Percentiles rank a stretch among this genome's conserved stretches.
phyloP scores from a whole-genome alignment of 2,113 vertebrate genomes.

The Aldabrachelys gigantea region DNA sequence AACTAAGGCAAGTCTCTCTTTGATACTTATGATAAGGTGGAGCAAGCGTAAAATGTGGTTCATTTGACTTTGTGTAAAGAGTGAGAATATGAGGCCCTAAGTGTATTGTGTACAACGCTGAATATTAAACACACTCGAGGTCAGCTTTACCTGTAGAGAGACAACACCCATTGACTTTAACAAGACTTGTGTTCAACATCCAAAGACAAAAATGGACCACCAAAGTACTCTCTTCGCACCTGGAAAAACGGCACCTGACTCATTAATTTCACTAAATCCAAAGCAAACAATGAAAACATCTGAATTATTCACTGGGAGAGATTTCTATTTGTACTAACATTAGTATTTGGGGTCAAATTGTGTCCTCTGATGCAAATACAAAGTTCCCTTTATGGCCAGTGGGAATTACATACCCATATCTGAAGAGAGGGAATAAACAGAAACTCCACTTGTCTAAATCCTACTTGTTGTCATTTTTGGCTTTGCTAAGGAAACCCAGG shows the following conservation, averaged over 20 bases:
- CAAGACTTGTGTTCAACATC: fast-evolving
- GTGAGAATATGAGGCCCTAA: not conserved
- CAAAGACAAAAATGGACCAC: not conserved
- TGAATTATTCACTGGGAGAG: not conserved
- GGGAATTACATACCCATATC: not conserved
- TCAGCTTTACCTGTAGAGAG: not conserved
- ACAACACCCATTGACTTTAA: not conserved
- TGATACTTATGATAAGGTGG: not conserved
- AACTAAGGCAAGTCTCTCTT: not conserved
- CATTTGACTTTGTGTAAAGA: not conserved
- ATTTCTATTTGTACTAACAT: not conserved
- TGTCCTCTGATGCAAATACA: not conserved
- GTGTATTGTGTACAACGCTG: not conserved
- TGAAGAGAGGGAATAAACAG: not conserved
- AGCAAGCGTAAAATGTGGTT: not conserved
- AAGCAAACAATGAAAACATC: not conserved
- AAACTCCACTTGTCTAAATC: not conserved
- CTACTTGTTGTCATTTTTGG: not conserved
- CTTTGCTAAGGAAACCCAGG: not conserved
- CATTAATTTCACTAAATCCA: not conserved
- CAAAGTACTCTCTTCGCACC: not conserved
- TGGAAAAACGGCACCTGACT: not conserved
- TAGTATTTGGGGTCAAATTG: not conserved
- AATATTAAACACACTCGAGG: not conserved
- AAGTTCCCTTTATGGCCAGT: not conserved